phyloP scores from a whole-genome alignment of 2,888 invertebrate species.

The Xestia sexstrigata region DNA sequence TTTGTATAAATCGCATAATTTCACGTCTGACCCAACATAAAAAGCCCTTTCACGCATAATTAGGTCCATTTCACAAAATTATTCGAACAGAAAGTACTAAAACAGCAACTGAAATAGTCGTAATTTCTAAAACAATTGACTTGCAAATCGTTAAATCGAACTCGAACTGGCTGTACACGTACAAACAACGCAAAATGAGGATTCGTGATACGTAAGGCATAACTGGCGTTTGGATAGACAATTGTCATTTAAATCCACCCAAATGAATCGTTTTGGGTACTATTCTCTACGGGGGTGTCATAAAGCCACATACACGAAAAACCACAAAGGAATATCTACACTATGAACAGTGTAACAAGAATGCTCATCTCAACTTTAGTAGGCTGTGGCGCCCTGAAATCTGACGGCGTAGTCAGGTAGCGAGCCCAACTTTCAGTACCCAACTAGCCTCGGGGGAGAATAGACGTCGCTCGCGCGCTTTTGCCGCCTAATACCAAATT shows the following conservation, averaged over 20 bases:
- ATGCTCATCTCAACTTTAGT: slow-evolving; percentile 39
- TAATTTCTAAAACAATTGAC: slow-evolving; percentile 54
- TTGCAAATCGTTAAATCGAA: slow-evolving; percentile 57
- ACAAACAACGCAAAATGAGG: slow-evolving; percentile 68
- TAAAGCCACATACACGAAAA: slow-evolving; percentile 61
- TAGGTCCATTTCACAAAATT: slow-evolving; percentile 38
- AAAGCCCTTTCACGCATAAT: slow-evolving; percentile 33
- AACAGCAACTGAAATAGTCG: slow-evolving; percentile 47
- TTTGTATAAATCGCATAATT: neutral
- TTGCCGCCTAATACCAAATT: slow-evolving; percentile 67
- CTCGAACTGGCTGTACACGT: slow-evolving; percentile 44
- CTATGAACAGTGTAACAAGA: slow-evolving; percentile 60
- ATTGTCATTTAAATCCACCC: slow-evolving; percentile 77
- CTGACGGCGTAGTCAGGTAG: slow-evolving; percentile 71
- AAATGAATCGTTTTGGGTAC: slow-evolving; percentile 74
- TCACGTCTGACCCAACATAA: slow-evolving; percentile 3
- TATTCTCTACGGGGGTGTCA: slow-evolving; percentile 64
- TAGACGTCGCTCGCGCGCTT: slow-evolving; percentile 66
- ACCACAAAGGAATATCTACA: slow-evolving; percentile 7
- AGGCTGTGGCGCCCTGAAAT: slow-evolving; percentile 71
- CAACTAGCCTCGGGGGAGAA: slow-evolving; percentile 68
- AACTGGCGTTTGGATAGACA: slow-evolving; percentile 71
- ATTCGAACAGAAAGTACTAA: slow-evolving; percentile 51
- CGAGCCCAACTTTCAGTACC: slow-evolving; percentile 73
- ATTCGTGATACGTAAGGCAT: slow-evolving; percentile 71